Evolutionary conservation across 2,797 vertebrate species (phyloP), one percentile per base, ranked within the genome.

Genomic region (Podargus strigoides): DNA sequence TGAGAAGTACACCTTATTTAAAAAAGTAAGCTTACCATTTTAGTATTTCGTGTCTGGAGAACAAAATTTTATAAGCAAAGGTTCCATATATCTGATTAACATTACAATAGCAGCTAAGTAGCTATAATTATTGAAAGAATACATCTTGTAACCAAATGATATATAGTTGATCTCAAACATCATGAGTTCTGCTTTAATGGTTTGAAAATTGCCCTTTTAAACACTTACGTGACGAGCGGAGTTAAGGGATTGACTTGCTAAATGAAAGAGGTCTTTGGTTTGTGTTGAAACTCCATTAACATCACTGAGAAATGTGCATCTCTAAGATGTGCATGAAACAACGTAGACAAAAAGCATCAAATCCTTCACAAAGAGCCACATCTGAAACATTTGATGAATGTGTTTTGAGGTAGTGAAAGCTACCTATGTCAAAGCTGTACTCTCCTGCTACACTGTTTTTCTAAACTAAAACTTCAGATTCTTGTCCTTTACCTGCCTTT

Each of bases 31-130:
- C 32, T 74, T 87, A 72, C 62, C n/a, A 23, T 67, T 73, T 87
- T 42, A 23, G 18, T 79, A 73, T 94, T 94, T 68, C 84, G 22
- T 79, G 23, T 83, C 37, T 63, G 85, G n/a, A 82, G 83, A 94
- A 93, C 78, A 87, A 95, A 92, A 87, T 39, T 83, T 66, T 63
- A 59, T 82, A 94, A 81, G 26, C 55, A 94, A 72, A 91, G 93
- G 46, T 90, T 95, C 85, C 94, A 10, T 82, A 34, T 74, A 73
- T 21, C 79, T 47, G 87, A 77, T 75, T 94, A 81, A 55, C 39
- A 82, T 94, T 78, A 90, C 41, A 95, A 37, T 60, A 77, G 89
- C 50, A 82, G 47, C 70, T 89, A 73, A 73, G 75, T 72, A 81
- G 37, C 87, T 94, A n/a, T 34, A 77, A 50, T 80, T 94, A 68